Conservation (phyloP, 2,113 vertebrate genomes). For the Xiphias gladius region DNA sequence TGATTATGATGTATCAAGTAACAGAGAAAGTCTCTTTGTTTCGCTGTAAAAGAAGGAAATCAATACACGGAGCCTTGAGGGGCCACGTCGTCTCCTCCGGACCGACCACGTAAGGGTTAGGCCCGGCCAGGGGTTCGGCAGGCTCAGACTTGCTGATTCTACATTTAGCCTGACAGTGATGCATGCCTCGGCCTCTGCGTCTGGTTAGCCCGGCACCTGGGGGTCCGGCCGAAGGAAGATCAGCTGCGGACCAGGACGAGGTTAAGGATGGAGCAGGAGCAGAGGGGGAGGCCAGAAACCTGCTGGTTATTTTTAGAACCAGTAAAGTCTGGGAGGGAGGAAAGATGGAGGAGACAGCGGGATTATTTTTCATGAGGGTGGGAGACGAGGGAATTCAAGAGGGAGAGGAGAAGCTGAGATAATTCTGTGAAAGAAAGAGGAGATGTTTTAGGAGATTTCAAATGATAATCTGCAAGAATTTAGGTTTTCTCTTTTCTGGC, state of each 20-base stretch:
- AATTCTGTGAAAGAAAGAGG: neutral
- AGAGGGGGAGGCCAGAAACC: constrained; percentile 8
- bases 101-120: constrained; percentile 73
- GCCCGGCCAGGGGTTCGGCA: constrained; percentile 48
- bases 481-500: no score
- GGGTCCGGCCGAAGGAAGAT: constrained; percentile 72
- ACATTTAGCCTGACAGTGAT: constrained; percentile 85
- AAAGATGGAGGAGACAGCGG: constrained; percentile 43
- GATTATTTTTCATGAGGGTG: constrained; percentile 44
- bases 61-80: constrained; percentile 79
- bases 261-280: constrained; percentile 66
- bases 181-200: constrained; percentile 73
- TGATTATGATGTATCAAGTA: constrained; percentile 91
- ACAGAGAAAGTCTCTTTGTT: constrained; percentile 88
- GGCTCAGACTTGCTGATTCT: constrained; percentile 85
- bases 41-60: constrained; percentile 83
- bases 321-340: constrained; percentile 57
- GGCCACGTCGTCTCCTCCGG: constrained; percentile 55
- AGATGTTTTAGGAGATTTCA: neutral
- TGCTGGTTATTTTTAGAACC: constrained; percentile 68
- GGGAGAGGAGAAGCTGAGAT: constrained; percentile 7
- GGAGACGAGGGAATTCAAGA: constrained; percentile 23
- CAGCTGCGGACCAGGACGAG: constrained; percentile 80
- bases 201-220: constrained; percentile 75
- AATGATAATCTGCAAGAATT: neutral